phyloP scores from a whole-genome alignment of 2,888 invertebrate species.

The Podabrus alpinus region DNA sequence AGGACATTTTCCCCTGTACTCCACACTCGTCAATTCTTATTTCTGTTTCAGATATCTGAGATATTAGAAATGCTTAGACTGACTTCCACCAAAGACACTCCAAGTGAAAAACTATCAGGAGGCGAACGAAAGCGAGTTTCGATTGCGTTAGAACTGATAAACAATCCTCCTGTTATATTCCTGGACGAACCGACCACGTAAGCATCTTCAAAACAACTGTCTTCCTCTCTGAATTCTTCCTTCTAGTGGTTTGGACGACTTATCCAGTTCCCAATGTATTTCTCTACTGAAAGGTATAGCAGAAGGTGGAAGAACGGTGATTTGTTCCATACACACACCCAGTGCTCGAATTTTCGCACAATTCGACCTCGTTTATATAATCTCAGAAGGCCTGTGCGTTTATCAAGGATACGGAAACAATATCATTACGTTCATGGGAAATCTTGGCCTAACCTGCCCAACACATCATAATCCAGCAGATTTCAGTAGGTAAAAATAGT shows the following conservation, averaged over 20 bases:
- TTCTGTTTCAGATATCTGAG: conserved; percentile 74
- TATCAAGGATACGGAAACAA: conserved; percentile 81
- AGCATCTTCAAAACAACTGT: conserved; percentile 37
- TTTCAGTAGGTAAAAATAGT: conserved; percentile 68
- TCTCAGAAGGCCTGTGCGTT: conserved; percentile 85
- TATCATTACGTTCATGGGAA: conserved; percentile 80
- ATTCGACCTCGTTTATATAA: conserved; percentile 78
- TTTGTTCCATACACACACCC: conserved; percentile 82
- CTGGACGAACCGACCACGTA: conserved; percentile 97
- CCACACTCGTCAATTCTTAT: neutral
- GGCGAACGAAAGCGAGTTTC: conserved; percentile 93
- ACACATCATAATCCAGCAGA: conserved; percentile 93
- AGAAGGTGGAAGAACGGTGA: conserved; percentile 71
- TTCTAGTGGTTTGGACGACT: conserved; percentile 72
- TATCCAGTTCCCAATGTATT: conserved; percentile 74
- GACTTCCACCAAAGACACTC: conserved; percentile 72
- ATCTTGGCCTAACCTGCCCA: conserved; percentile 83
- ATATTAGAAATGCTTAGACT: conserved; percentile 82
- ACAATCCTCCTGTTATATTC: conserved; percentile 94
- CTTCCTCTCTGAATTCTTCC: neutral
- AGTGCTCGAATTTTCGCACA: conserved; percentile 76
- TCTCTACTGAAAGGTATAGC: conserved; percentile 70
- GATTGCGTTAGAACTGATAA: conserved; percentile 89
- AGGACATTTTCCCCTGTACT: too few species aligned
- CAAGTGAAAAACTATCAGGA: conserved; percentile 78